Percentiles rank a stretch among this genome's conserved stretches.
Evolutionary conservation across 1,140 invertebrate species (phyloP).

Genomic region (Drosophila virilis): DNA sequence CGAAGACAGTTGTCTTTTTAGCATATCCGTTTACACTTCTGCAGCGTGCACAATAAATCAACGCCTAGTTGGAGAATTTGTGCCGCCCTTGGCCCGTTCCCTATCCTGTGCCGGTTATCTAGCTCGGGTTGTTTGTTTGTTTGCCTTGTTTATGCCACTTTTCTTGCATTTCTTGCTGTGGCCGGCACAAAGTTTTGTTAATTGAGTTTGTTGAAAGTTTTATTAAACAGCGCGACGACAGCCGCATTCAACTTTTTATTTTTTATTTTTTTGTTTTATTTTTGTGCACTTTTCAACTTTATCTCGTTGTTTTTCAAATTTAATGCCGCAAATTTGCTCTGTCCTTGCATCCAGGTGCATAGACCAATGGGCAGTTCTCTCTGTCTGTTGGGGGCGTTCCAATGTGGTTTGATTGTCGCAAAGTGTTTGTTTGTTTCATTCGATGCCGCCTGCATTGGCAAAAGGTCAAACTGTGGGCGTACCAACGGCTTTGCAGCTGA

Average conservation of each 20-base stretch:
- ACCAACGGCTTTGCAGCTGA: slow-evolving; percentile 15
- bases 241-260: slow-evolving; percentile 67
- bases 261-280: slow-evolving; percentile 14
- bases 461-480: slow-evolving; percentile 40
- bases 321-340: slow-evolving; percentile 61
- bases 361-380: slow-evolving; percentile 2
- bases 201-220: slow-evolving; percentile 83
- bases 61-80: slow-evolving; percentile 66
- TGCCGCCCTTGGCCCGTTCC: background rate
- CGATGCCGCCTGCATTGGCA: background rate
- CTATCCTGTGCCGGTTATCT: slow-evolving; percentile 19
- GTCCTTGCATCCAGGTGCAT: slow-evolving; percentile 32
- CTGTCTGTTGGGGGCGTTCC: slow-evolving; percentile 32
- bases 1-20: slow-evolving; percentile 33
- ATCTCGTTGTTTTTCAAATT: slow-evolving; percentile 43
- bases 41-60: slow-evolving; percentile 70
- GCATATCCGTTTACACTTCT: slow-evolving; percentile 79
- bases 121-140: slow-evolving; percentile 70
- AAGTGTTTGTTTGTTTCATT: slow-evolving; percentile 31
- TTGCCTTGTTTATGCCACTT: slow-evolving; percentile 81
- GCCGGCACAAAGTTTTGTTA: slow-evolving; percentile 78
- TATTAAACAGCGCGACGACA: slow-evolving; percentile 78
- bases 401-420: slow-evolving; percentile 34
- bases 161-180: slow-evolving; percentile 79
- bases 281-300: slow-evolving; percentile 11